A percentile compares a stretch with the other conserved stretches of the same genome.
Evolutionary conservation across 1,140 invertebrate genomes (phyloP).

Genomic region (Platyura marginata): DNA sequence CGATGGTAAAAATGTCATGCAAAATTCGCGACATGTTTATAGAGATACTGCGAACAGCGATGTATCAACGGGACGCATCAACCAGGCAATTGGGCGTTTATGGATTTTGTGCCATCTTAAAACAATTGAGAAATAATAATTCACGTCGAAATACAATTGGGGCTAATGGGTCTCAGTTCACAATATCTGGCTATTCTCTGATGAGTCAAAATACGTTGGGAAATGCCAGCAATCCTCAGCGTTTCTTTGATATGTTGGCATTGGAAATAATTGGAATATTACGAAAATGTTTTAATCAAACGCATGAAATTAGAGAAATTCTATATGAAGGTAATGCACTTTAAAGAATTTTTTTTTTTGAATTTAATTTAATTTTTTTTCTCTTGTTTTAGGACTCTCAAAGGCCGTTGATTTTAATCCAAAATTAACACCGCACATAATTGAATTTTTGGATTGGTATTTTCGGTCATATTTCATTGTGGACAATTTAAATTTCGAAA

Average conservation of each 20-base stretch:
- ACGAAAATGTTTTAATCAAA: slow-evolving; percentile 16
- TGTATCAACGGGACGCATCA: slow-evolving; percentile 13
- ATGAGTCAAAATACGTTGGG: slow-evolving; percentile 16
- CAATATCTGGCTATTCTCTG: slow-evolving; percentile 19
- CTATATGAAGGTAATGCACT: slow-evolving; percentile 23
- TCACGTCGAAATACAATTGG: slow-evolving; percentile 13
- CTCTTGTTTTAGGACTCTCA: too few species aligned
- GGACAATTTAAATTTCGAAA: not conserved
- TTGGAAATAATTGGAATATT: slow-evolving; percentile 20
- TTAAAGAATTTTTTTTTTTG: too few species aligned
- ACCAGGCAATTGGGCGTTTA: slow-evolving; percentile 20
- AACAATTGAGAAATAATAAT: slow-evolving; percentile 20
- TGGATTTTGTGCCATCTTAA: slow-evolving; percentile 22
- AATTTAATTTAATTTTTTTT: too few species aligned
- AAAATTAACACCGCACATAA: slow-evolving; percentile 16
- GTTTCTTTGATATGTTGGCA: slow-evolving; percentile 21
- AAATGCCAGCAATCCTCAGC: slow-evolving; percentile 14
- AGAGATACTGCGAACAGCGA: slow-evolving; percentile 18
- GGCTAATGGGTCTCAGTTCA: slow-evolving; percentile 17
- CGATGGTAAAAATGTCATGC: slow-evolving; percentile 16
- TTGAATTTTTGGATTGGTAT: slow-evolving; percentile 22
- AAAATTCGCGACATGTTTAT: slow-evolving; percentile 18
- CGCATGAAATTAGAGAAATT: slow-evolving; percentile 13
- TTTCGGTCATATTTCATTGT: slow-evolving; percentile 16
- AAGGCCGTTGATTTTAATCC: slow-evolving; percentile 21